Evolutionary conservation across 2,113 vertebrate species (phyloP), one percentile per base, ranked within the genome.

Genomic region (Corythoichthys intestinalis): DNA sequence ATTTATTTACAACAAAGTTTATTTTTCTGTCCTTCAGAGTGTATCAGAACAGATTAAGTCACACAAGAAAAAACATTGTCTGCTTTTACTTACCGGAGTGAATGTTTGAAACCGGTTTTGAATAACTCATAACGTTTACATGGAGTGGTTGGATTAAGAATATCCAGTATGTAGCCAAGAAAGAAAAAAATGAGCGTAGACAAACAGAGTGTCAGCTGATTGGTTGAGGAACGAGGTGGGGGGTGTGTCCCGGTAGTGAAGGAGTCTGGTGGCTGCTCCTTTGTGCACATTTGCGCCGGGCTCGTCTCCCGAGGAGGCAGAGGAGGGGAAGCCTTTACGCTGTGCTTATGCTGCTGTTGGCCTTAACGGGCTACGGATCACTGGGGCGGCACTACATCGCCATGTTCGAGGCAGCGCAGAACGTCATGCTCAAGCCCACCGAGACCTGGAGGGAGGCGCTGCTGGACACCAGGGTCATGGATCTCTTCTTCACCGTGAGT

Each of bases 371-470:
- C 86, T 85, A 90, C 82, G 91, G 90, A 89, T 94, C 93, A 99
- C 97, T 99, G 91, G 97, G 97, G 90, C 95, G 97, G 92, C 97
- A 98, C 94, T 99, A 99, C 95, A 98, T 98, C 90, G 96, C 96
- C 89, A 98, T 99, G 96, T 98, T 98, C 67, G 97, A 99, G 93
- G 95, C 97, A 85, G 95, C 96, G 75, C 97, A 98, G 94, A 98
- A 98, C 89, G 96, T 98, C 92, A 95, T 92, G 86, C 90, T 99
- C 82, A 99, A 99, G 91, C 97, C 97, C 53, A 96, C 96, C 11
- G 97, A 98, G 91, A 91, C 94, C 87, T 99, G 97, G 97, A 95
- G 97, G 39, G 97, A 98, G 87, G 94, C 96, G 10, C 95, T 99
- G 85, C 91, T 99, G 91, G 96, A 99, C 92, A 95, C 95, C 83